Conservation (phyloP, 2,113 vertebrate species). For the Salvator merianae region DNA sequence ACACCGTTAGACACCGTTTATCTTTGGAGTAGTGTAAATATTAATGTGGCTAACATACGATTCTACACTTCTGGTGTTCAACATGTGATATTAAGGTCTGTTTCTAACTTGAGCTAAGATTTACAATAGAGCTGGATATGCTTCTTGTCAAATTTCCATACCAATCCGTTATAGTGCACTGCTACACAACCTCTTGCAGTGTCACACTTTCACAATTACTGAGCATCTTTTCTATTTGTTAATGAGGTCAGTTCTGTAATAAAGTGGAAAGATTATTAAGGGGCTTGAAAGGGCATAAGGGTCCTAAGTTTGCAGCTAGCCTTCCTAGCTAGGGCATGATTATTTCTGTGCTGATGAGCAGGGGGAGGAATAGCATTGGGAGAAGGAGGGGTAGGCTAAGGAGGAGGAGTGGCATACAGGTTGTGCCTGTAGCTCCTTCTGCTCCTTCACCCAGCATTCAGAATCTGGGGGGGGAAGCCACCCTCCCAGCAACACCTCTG, state of each 20-base stretch:
- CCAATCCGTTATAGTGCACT: too few species aligned
- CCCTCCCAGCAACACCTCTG: too few species aligned
- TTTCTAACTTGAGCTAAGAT: background rate
- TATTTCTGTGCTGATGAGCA: too few species aligned
- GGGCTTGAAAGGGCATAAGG: background rate
- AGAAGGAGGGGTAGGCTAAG: too few species aligned
- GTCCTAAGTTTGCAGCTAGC: background rate
- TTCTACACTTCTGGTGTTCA: background rate
- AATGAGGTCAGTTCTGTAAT: background rate
- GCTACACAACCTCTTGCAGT: background rate
- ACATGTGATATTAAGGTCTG: background rate
- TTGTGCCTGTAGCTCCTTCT: too few species aligned
- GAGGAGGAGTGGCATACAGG: background rate
- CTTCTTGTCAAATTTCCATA: background rate
- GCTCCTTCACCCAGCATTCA: too few species aligned
- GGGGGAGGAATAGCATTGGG: too few species aligned
- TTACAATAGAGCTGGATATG: background rate
- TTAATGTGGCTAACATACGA: background rate
- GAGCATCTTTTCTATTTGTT: background rate
- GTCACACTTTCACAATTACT: background rate
- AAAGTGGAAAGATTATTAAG: background rate
- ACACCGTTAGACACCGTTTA: background rate
- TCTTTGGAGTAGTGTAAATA: background rate
- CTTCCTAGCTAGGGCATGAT: background rate
- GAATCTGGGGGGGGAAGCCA: too few species aligned